phyloP scores from a whole-genome alignment of 2,113 vertebrate genomes.

The Melanotaenia duboulayi region DNA sequence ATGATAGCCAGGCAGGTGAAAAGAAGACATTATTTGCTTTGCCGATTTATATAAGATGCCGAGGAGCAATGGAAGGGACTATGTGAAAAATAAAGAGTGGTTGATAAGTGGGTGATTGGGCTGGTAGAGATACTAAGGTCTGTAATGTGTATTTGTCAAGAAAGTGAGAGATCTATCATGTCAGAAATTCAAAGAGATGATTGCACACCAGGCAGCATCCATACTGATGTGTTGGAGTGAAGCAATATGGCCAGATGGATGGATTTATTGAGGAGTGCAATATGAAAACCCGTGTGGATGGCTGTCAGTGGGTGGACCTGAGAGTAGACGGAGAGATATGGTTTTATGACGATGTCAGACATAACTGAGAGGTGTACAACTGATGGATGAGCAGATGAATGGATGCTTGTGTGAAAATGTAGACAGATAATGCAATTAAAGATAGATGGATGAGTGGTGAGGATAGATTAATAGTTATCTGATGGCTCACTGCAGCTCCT shows the following conservation, averaged over 20 bases:
- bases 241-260: conserved; percentile 33
- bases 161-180: conserved; percentile 53
- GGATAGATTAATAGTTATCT: conserved; percentile 14
- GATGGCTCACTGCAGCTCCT: background rate
- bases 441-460: conserved; percentile 21
- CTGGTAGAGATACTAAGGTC: conserved; percentile 37
- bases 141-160: conserved; percentile 50
- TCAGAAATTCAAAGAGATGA: conserved; percentile 45
- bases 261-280: conserved; percentile 28
- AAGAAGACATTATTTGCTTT: conserved; percentile 31
- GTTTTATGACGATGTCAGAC: conserved; percentile 18
- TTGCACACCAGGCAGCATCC: conserved; percentile 46
- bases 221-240: conserved; percentile 30
- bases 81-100: conserved; percentile 21
- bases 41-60: conserved; percentile 40
- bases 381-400: conserved; percentile 42
- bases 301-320: conserved; percentile 36
- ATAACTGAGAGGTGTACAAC: conserved; percentile 13
- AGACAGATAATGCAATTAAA: conserved; percentile 1
- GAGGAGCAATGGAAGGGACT: conserved; percentile 17
- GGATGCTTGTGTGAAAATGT: conserved; percentile 47
- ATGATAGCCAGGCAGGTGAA: conserved; percentile 28
- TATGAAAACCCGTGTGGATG: conserved; percentile 33
- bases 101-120: conserved; percentile 56
- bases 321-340: conserved; percentile 38